These are phyloP conservation scores for Sinosuthora webbiana DNA, from an alignment of 2,113 vertebrate genomes.

Conservation along the genomic window DNA sequence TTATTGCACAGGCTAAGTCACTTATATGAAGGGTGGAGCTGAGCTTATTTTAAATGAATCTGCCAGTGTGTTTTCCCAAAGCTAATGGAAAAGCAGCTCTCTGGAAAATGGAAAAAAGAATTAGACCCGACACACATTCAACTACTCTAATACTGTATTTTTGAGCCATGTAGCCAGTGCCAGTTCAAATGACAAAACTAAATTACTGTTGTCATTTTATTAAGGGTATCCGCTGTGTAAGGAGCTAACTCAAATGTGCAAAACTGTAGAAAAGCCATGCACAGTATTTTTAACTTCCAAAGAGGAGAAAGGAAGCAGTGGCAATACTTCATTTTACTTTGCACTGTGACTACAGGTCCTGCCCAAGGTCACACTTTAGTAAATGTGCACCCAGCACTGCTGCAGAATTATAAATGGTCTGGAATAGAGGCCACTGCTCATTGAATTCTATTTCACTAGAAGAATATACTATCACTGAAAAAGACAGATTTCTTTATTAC, in stretches of 20 bases:
- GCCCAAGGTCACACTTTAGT: conserved; percentile 84
- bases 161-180: conserved; percentile 91
- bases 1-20: conserved; percentile 91
- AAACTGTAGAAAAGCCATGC: conserved; percentile 86
- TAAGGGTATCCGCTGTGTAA: conserved; percentile 97
- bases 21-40: conserved; percentile 95
- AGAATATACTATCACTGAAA: conserved; percentile 72
- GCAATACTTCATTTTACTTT: conserved; percentile 83
- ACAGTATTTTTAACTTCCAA: conserved; percentile 86
- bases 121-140: conserved; percentile 97
- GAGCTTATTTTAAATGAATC: conserved; percentile 98
- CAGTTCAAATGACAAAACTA: conserved; percentile 98
- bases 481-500: conserved; percentile 80
- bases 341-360: conserved; percentile 79
- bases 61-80: conserved; percentile 97
- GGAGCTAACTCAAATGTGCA: conserved; percentile 92
- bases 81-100: conserved; percentile 99
- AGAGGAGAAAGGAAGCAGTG: conserved; percentile 74
- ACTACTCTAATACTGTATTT: conserved; percentile 98
- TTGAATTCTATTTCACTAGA: conserved; percentile 77
- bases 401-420: conserved; percentile 81
- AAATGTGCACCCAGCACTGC: conserved; percentile 75
- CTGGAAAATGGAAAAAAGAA: conserved; percentile 99
- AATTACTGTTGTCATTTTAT: conserved; percentile 99
- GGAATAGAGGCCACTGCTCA: conserved; percentile 76